phyloP scores from a whole-genome alignment of 1,140 invertebrate genomes.

The Melipona quadrifasciata region DNA sequence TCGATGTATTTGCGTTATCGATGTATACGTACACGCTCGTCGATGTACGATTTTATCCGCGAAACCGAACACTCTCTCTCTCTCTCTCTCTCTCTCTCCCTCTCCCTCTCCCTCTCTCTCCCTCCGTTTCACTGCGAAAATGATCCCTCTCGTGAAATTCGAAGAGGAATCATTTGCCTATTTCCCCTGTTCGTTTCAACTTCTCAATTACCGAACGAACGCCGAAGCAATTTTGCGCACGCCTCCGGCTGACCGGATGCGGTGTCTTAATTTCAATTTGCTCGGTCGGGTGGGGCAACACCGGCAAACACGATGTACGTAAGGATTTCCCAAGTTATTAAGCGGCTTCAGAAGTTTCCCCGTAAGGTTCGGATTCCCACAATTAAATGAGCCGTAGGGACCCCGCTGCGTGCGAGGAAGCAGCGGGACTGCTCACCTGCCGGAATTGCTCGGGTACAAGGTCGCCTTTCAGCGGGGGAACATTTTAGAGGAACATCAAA shows the following conservation, averaged over 20 bases:
- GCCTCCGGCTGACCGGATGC: slow-evolving; percentile 6
- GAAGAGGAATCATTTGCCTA: background rate
- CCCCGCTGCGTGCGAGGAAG: slow-evolving; percentile 68
- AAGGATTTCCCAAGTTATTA: slow-evolving; percentile 70
- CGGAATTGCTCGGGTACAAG: slow-evolving; percentile 75
- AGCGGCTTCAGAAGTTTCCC: slow-evolving; percentile 67
- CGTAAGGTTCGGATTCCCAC: slow-evolving; percentile 76
- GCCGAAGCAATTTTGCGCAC: slow-evolving; percentile 23
- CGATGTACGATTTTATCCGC: too few species aligned
- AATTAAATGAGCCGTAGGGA: slow-evolving; percentile 79
- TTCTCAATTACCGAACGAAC: slow-evolving; percentile 2
- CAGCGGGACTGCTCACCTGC: slow-evolving; percentile 74
- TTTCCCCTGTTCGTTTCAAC: background rate
- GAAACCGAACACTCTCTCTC: too few species aligned
- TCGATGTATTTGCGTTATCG: too few species aligned
- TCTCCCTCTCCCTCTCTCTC: too few species aligned
- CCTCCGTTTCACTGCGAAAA: too few species aligned
- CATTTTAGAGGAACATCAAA: slow-evolving; percentile 79
- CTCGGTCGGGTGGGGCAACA: slow-evolving; percentile 3
- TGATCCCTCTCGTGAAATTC: background rate
- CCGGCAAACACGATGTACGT: slow-evolving; percentile 43
- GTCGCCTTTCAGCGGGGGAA: slow-evolving; percentile 75
- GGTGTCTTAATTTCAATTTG: slow-evolving; percentile 63
- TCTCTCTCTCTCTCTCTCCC: too few species aligned
- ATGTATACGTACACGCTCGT: too few species aligned